Conservation (phyloP, 2,888 invertebrate species). For the Tribolium freemani region DNA sequence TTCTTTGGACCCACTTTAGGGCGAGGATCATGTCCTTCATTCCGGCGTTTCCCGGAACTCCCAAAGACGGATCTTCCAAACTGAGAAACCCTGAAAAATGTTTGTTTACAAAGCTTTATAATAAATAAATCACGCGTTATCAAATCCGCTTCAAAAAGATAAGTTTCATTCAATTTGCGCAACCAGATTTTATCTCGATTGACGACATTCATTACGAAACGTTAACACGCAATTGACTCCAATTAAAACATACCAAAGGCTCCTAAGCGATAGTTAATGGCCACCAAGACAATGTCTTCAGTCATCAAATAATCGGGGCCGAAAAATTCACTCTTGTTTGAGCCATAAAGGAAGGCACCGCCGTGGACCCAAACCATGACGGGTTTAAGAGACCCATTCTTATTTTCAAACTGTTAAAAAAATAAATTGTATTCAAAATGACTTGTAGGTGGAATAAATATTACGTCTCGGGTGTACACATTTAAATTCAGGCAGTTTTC, state of each 20-base stretch:
- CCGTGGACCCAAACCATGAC: constrained; percentile 69
- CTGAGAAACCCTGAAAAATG: constrained; percentile 69
- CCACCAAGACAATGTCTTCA: constrained; percentile 63
- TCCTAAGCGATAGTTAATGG: constrained; percentile 65
- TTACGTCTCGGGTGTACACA: constrained; percentile 63
- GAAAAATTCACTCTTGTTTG: constrained; percentile 59
- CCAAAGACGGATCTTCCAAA: constrained; percentile 67
- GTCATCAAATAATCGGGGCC: constrained; percentile 64
- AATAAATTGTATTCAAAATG: background rate
- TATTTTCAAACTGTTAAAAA: constrained; percentile 44
- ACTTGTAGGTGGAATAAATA: no score
- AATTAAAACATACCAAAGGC: constrained; percentile 60
- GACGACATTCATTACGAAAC: background rate
- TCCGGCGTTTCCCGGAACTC: constrained; percentile 71
- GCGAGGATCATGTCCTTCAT: constrained; percentile 71
- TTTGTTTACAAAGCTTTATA: background rate
- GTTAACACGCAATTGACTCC: constrained; percentile 4
- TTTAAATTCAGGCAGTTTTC: constrained; percentile 71
- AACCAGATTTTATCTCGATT: no score
- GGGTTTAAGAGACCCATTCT: constrained; percentile 53
- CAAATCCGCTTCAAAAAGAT: background rate
- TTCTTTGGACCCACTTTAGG: constrained; percentile 70
- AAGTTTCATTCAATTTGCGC: no score
- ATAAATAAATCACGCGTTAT: background rate
- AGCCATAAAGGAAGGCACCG: constrained; percentile 64